Conservation (phyloP, 2,888 invertebrate genomes). For the Catotricha subobsoleta region DNA sequence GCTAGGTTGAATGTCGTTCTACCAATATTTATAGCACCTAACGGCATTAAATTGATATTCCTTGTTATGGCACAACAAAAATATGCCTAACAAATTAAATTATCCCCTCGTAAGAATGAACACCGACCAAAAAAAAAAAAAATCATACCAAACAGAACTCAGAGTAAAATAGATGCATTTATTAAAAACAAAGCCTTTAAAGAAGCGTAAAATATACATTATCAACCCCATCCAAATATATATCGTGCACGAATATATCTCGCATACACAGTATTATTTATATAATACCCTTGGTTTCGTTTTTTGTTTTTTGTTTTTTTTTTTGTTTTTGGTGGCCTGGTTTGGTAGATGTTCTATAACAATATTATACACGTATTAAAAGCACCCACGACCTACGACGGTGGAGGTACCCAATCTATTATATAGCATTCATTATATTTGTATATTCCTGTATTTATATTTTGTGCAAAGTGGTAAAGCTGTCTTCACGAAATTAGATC, state of each 20-base stretch:
- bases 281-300: too few species aligned
- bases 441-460: too few species aligned
- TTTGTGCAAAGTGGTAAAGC: background rate
- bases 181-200: constrained; percentile 4
- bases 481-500: constrained; percentile 7
- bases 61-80: background rate
- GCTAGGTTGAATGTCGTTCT: background rate
- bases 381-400: too few species aligned
- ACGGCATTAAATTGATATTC: constrained; percentile 2
- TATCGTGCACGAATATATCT: background rate
- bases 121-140: too few species aligned
- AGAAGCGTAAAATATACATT: constrained; percentile 4
- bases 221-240: too few species aligned
- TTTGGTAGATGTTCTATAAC: too few species aligned
- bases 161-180: constrained; percentile 2
- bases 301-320: too few species aligned
- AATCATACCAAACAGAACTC: too few species aligned
- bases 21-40: background rate
- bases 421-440: too few species aligned
- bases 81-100: constrained; percentile 4
- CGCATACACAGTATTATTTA: background rate
- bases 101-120: constrained; percentile 1
- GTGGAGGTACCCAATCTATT: too few species aligned
- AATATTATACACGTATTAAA: too few species aligned
- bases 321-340: too few species aligned